Conservation (phyloP, 2,113 vertebrate species). For the Oryzias curvinotus region DNA sequence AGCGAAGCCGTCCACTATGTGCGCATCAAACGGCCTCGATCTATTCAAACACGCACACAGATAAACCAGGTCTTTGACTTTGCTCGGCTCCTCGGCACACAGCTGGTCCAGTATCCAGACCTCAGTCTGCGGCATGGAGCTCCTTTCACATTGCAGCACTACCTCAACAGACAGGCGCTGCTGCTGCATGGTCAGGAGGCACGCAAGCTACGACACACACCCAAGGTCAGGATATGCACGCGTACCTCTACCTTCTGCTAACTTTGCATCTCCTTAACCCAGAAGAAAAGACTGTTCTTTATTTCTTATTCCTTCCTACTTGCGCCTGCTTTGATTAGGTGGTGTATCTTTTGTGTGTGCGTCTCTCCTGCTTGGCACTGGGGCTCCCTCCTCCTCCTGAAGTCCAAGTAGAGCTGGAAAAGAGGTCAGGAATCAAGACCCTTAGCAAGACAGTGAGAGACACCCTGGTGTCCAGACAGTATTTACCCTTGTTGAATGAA, state of each 20-base stretch:
- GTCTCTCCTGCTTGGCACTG: constrained; percentile 70
- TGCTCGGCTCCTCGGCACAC: constrained; percentile 72
- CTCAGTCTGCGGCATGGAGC: constrained; percentile 60
- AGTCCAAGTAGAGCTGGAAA: constrained; percentile 71
- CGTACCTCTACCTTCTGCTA: neutral
- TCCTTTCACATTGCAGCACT: constrained; percentile 76
- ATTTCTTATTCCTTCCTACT: neutral
- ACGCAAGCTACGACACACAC: constrained; percentile 73
- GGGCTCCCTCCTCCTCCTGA: constrained; percentile 62
- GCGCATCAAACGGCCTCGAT: constrained; percentile 77
- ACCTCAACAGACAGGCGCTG: constrained; percentile 74
- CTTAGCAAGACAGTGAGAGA: constrained; percentile 69
- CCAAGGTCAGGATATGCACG: constrained; percentile 67
- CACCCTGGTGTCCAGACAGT: constrained; percentile 66
- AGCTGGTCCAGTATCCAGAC: constrained; percentile 75
- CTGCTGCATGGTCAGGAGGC: constrained; percentile 82
- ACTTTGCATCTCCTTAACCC: neutral
- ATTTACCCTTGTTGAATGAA: constrained; percentile 61
- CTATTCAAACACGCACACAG: constrained; percentile 80
- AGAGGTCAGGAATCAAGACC: constrained; percentile 56
- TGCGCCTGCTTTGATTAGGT: constrained; percentile 39
- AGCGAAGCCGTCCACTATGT: constrained; percentile 81
- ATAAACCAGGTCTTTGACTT: constrained; percentile 82
- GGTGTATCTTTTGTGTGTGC: constrained; percentile 75
- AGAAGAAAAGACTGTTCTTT: neutral